These are phyloP conservation scores for Poecilia gillii DNA, from an alignment of 2,797 vertebrate genomes.

Conservation along the genomic window DNA sequence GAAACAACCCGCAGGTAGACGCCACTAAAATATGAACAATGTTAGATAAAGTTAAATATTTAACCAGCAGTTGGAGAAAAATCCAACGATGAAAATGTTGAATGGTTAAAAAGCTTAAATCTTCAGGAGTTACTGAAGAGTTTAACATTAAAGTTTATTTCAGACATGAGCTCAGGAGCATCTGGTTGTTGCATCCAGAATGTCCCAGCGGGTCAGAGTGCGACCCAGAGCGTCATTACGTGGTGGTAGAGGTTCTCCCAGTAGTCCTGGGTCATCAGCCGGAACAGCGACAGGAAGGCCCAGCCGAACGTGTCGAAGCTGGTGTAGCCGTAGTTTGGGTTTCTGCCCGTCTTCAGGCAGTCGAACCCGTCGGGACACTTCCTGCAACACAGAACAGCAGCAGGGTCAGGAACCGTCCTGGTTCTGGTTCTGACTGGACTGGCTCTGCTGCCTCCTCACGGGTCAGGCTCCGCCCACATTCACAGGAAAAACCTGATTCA, in stretches of 20 bases:
- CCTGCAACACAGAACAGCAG: slow-evolving; percentile 67
- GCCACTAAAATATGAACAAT: neutral
- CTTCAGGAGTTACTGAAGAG: neutral
- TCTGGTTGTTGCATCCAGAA: too few relatives aligned
- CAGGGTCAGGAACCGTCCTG: neutral
- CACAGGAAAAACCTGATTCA: neutral
- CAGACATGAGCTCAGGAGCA: too few relatives aligned
- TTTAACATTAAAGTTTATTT: too few relatives aligned
- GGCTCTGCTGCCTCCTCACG: too few relatives aligned
- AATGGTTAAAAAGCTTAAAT: neutral
- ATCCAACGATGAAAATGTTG: neutral
- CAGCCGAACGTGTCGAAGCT: slow-evolving; percentile 96
- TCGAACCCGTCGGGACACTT: slow-evolving; percentile 82
- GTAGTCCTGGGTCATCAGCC: slow-evolving; percentile 93
- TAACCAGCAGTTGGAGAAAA: neutral
- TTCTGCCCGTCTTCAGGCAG: slow-evolving; percentile 75
- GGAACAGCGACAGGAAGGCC: slow-evolving; percentile 93
- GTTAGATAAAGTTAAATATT: neutral
- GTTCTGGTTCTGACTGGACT: too few relatives aligned
- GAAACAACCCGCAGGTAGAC: too few relatives aligned
- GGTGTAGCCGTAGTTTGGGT: slow-evolving; percentile 91
- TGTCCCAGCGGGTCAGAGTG: too few relatives aligned
- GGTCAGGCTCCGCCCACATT: neutral
- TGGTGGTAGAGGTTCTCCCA: slow-evolving; percentile 89
- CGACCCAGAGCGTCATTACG: slow-evolving; percentile 29